Base-by-base conservation (phyloP, 2,888 invertebrate species). In the Linnaemya vulpina region DNA sequence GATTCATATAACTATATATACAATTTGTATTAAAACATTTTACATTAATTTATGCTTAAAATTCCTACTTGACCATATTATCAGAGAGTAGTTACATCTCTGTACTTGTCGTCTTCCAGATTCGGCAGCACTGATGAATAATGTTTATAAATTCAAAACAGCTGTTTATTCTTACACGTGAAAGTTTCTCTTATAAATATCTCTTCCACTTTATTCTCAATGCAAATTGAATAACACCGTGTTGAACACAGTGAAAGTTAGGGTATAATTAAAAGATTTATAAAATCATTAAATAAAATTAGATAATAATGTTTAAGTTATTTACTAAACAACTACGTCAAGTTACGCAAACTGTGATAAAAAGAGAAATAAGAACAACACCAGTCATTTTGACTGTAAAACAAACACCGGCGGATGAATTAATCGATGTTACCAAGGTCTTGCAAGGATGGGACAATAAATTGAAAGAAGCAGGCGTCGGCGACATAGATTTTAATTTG, bases 401-500 rank as follows among this genome's bases (percentile, higher is more conserved):
- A 76, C 73, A 79, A 38, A 81, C 74, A 51, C 20, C 76, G 15
- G 81, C 76, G 15, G 81, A 81, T 67, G 58, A 86, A 68, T 38
- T 71, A 85, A 75, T 82, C 70, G 82, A 82, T 82, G 89, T 90
- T 13, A 87, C 86, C 35, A 87, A 87, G 70, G 90, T 88, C 15
- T 58, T 92, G 65, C 88, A 91, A 60, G 91, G 91, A 60, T 94
- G 94, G 94, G 90, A 90, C 43, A 84, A 89, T 3, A 93, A 91
- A 88, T 93, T 94, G 84, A 89, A 91, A 86, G 89, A 91, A 15
- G 92, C 93, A 51, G 92, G 93, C 40, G 91, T 95, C 70, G 92
- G 93, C 0, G 94, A 95, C 88, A 93, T 94, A 7, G 91, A 93
- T 2, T 93, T 93, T 88, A 94, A 94, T 78, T 92, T 94, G 60